Conservation (phyloP, 2,888 invertebrate genomes). For the Pseudococcus longispinus region DNA sequence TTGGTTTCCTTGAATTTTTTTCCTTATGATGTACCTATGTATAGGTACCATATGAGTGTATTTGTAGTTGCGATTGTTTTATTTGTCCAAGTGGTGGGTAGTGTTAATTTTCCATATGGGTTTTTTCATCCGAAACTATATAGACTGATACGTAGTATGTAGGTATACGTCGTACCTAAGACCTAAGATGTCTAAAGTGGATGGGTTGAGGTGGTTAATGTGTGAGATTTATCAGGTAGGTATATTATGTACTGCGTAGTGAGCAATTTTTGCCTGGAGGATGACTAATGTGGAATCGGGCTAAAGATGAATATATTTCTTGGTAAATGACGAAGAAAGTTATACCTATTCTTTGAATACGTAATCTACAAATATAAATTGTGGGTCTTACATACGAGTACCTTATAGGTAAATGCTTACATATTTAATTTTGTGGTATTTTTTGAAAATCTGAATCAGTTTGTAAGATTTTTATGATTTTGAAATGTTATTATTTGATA, state of each 20-base stretch:
- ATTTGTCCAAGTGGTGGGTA: neutral
- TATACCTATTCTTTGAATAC: too few relatives aligned
- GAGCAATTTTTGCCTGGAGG: neutral
- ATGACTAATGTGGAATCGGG: neutral
- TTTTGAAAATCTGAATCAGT: too few relatives aligned
- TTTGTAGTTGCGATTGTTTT: neutral
- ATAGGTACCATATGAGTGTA: neutral
- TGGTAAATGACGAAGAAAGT: neutral
- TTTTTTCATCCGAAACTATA: neutral
- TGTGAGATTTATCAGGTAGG: neutral
- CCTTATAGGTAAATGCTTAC: too few relatives aligned
- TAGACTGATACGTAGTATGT: neutral
- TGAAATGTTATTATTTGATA: too few relatives aligned
- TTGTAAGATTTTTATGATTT: too few relatives aligned
- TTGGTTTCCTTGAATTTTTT: conserved; percentile 26
- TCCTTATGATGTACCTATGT: neutral
- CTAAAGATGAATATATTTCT: neutral
- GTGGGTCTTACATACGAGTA: too few relatives aligned
- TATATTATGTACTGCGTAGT: neutral
- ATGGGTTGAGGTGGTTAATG: neutral
- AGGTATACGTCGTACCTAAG: neutral
- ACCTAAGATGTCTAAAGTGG: neutral
- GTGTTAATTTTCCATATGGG: neutral
- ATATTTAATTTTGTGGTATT: too few relatives aligned
- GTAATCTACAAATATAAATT: too few relatives aligned